These are phyloP conservation scores for Platichthys stellatus DNA, from an alignment of 2,113 vertebrate genomes.

Conservation along the genomic window DNA sequence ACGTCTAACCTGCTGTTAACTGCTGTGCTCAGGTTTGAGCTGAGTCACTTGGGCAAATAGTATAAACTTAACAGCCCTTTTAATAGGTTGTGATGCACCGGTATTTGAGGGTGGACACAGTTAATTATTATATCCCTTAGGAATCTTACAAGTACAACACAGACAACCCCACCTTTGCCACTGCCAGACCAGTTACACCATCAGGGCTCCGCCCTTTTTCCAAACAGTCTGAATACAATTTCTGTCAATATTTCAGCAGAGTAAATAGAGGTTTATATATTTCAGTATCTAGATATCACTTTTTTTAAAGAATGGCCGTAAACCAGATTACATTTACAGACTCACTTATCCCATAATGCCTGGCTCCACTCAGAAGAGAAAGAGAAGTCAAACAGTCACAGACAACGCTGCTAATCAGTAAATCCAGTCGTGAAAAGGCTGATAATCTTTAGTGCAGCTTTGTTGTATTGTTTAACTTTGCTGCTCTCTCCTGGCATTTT, in stretches of 20 bases:
- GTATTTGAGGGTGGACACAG: background rate
- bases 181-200: background rate
- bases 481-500: background rate
- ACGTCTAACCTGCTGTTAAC: background rate
- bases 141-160: background rate
- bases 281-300: background rate
- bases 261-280: slow-evolving; percentile 5
- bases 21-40: background rate
- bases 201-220: background rate
- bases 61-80: background rate
- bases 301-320: background rate
- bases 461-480: background rate
- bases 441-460: background rate
- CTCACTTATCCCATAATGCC: background rate
- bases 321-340: background rate
- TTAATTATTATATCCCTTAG: background rate
- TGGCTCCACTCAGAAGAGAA: no score
- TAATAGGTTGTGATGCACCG: background rate
- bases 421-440: no score
- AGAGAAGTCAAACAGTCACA: no score
- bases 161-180: background rate
- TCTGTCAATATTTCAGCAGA: slow-evolving; percentile 1
- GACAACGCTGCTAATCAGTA: no score
- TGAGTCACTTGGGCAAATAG: no score
- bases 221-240: background rate